Evolutionary conservation across 2,888 invertebrate species (phyloP), one percentile per base, ranked within the genome.

Genomic region (Hypercompe scribonia): DNA sequence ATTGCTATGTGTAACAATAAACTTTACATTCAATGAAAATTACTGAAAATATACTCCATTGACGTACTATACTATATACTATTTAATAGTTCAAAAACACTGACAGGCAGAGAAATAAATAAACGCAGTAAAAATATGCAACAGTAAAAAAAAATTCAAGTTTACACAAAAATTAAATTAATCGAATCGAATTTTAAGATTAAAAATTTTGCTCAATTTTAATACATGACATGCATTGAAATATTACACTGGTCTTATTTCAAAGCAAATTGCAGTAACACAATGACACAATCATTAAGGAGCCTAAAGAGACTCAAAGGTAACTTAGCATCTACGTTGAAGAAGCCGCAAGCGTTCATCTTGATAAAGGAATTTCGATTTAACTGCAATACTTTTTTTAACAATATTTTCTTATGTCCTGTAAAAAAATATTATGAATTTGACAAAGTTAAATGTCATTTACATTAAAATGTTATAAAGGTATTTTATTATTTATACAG

Each of bases 221-320:
- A 28, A 8, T 1, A 18, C 0, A 7, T 31, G 5, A 58, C 15
- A 58, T 28, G n/a, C 3, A 58, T 28, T 11, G 1, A 58, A 61
- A 31, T 18, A 61, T 31, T 3, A 11, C 8, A 58, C 13, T 61
- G 4, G 7, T 31, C 15, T 28, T 31, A 31, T 31, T 61, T 61
- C 2, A 74, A 39, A 18, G 54, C 39, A 50, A 74, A 72, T 65
- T 77, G 76, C 24, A 77, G 13, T 10, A 72, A 18, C 8, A 77
- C 74, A 10, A 74, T 28, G 15, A 42, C 67, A 24, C 70, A 61
- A 33, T 70, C 46, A 15, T 69, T 65, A 1, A 74, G n/a, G n/a
- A 70, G n/a, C 34, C 46, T 46, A 0, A 68, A 11, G 8, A 77
- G 31, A 15, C 10, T 24, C 0, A 74, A 4, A 10, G 72, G 70